Percentiles rank a stretch among this genome's conserved stretches.
phyloP scores from a whole-genome alignment of 2,113 vertebrate genomes.

The Gyps fulvus region DNA sequence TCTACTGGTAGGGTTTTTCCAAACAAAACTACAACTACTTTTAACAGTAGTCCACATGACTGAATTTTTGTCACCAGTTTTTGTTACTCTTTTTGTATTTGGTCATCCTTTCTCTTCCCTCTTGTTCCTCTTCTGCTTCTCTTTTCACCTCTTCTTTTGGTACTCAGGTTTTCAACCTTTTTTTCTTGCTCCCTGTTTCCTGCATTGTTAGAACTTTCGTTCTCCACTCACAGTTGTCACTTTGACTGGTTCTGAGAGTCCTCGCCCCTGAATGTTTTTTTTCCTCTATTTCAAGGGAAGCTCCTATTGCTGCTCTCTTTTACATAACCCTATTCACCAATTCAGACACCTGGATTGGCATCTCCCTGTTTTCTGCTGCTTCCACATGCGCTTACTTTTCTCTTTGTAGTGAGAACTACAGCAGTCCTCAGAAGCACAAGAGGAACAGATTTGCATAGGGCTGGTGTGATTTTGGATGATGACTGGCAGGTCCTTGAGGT shows the following conservation, averaged over 20 bases:
- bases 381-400: background rate
- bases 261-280: background rate
- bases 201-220: background rate
- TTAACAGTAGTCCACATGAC: background rate
- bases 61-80: background rate
- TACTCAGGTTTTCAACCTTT: background rate
- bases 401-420: background rate
- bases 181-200: background rate
- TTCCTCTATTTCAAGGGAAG: background rate
- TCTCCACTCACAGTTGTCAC: fast-evolving
- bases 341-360: background rate
- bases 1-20: fast-evolving
- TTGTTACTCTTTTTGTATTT: background rate
- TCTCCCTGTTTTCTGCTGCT: background rate
- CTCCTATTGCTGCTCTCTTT: background rate
- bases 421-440: background rate
- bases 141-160: background rate
- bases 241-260: background rate
- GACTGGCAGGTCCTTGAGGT: background rate
- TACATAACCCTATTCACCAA: background rate
- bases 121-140: background rate
- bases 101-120: background rate
- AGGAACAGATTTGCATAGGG: background rate
- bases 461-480: background rate
- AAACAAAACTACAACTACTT: background rate